Percentiles rank a stretch among this genome's conserved stretches.
phyloP scores from a whole-genome alignment of 2,888 invertebrate species.

The Drosophila histrio region DNA sequence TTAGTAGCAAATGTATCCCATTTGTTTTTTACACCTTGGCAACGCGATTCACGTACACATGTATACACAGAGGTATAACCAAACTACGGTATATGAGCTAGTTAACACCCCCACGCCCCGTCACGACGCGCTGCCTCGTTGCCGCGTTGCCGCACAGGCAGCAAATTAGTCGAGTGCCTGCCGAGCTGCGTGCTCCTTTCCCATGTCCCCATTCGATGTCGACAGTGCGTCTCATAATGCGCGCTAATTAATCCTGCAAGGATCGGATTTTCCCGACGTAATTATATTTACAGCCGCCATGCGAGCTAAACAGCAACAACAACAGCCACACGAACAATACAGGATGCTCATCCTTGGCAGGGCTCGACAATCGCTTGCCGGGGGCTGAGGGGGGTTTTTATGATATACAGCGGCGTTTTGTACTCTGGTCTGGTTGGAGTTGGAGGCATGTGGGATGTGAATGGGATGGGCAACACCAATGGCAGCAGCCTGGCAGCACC shows the following conservation, averaged over 20 bases:
- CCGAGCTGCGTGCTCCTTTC: slow-evolving; percentile 22
- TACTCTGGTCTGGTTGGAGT: not conserved
- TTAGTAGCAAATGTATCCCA: slow-evolving; percentile 80
- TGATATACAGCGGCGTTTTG: slow-evolving; percentile 53
- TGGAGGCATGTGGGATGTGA: too few relatives aligned
- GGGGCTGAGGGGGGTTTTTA: slow-evolving; percentile 31
- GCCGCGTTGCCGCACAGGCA: slow-evolving; percentile 5
- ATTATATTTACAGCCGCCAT: slow-evolving; percentile 81
- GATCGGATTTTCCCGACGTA: slow-evolving; percentile 83
- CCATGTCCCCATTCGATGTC: slow-evolving; percentile 34
- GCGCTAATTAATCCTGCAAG: slow-evolving; percentile 84
- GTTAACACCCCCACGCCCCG: slow-evolving; percentile 60
- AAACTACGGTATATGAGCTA: slow-evolving; percentile 50
- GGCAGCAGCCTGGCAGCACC: slow-evolving; percentile 50
- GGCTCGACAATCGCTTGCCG: slow-evolving; percentile 27
- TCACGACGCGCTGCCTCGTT: not conserved
- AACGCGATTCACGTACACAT: slow-evolving; percentile 67
- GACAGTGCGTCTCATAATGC: slow-evolving; percentile 82
- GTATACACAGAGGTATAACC: slow-evolving; percentile 44
- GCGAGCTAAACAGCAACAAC: slow-evolving; percentile 62
- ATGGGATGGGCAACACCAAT: slow-evolving; percentile 13
- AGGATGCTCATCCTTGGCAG: slow-evolving; percentile 27
- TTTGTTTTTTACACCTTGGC: slow-evolving; percentile 63
- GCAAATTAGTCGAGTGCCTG: slow-evolving; percentile 55
- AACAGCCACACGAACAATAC: slow-evolving; percentile 9